phyloP scores from a whole-genome alignment of 2,888 invertebrate genomes.

The Pyrrhia umbra region DNA sequence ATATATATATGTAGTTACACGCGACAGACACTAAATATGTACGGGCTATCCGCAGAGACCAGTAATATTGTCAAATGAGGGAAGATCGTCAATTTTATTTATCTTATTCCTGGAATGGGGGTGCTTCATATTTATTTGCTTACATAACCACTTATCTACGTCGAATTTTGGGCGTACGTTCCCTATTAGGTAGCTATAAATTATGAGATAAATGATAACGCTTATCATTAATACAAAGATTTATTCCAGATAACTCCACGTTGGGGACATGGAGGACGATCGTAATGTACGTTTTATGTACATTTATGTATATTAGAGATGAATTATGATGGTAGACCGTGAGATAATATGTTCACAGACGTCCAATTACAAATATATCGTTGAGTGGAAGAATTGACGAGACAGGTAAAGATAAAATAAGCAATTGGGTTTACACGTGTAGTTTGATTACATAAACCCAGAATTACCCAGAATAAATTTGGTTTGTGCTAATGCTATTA shows the following conservation, averaged over 20 bases:
- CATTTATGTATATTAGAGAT: slow-evolving; percentile 62
- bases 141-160: slow-evolving; percentile 51
- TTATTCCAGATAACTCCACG: slow-evolving; percentile 60
- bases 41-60: neutral
- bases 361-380: slow-evolving; percentile 60
- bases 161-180: slow-evolving; percentile 42
- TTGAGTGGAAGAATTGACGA: slow-evolving; percentile 59
- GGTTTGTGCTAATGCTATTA: neutral
- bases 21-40: no score
- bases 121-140: slow-evolving; percentile 61
- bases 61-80: slow-evolving; percentile 39
- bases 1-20: no score
- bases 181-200: slow-evolving; percentile 60
- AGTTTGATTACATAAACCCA: slow-evolving; percentile 16
- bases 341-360: slow-evolving; percentile 53
- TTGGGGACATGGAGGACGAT: slow-evolving; percentile 50
- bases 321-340: slow-evolving; percentile 53
- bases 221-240: slow-evolving; percentile 65
- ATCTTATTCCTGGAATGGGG: slow-evolving; percentile 43
- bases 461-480: slow-evolving; percentile 8
- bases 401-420: slow-evolving; percentile 38
- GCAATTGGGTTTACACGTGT: slow-evolving; percentile 22
- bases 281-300: slow-evolving; percentile 62
- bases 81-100: slow-evolving; percentile 31
- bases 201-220: slow-evolving; percentile 67